Percentiles rank a stretch among this genome's conserved stretches.
Conservation (phyloP, 2,797 vertebrate species). For the Cuniculus paca region DNA sequence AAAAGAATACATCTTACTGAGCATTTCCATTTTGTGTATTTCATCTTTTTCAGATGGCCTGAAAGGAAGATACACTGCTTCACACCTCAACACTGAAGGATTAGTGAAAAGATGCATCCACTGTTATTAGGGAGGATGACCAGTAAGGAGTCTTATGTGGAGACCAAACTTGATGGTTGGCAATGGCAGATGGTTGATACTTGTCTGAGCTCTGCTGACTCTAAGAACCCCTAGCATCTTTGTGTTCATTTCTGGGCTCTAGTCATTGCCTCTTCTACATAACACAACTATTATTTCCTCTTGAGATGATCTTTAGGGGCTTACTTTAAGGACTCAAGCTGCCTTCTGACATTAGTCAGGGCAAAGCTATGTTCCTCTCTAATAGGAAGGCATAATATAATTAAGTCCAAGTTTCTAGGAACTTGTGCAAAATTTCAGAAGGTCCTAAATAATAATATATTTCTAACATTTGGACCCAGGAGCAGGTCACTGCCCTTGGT, state of each 20-base stretch:
- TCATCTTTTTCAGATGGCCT: neutral
- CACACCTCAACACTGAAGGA: neutral
- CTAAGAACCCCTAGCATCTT: neutral
- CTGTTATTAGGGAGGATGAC: neutral
- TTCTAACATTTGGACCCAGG: neutral
- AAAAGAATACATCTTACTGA: neutral
- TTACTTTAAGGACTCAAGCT: neutral
- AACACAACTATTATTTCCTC: neutral
- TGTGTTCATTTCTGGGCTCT: neutral
- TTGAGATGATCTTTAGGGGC: neutral
- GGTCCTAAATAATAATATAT: neutral
- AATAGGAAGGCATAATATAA: fast-evolving
- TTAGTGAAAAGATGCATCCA: neutral
- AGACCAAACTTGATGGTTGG: neutral
- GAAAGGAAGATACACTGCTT: neutral
- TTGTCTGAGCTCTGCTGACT: neutral
- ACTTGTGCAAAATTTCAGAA: neutral
- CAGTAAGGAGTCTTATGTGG: neutral
- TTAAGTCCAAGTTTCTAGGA: neutral
- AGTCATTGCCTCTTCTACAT: neutral
- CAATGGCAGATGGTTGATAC: neutral
- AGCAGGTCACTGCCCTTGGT: neutral
- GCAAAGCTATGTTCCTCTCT: neutral
- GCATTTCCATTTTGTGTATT: neutral
- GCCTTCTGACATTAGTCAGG: neutral